Percentiles rank a stretch among this genome's conserved stretches.
These are phyloP conservation scores for Drosophila pachea DNA, from an alignment of 1,140 invertebrate genomes.

Conservation along the genomic window DNA sequence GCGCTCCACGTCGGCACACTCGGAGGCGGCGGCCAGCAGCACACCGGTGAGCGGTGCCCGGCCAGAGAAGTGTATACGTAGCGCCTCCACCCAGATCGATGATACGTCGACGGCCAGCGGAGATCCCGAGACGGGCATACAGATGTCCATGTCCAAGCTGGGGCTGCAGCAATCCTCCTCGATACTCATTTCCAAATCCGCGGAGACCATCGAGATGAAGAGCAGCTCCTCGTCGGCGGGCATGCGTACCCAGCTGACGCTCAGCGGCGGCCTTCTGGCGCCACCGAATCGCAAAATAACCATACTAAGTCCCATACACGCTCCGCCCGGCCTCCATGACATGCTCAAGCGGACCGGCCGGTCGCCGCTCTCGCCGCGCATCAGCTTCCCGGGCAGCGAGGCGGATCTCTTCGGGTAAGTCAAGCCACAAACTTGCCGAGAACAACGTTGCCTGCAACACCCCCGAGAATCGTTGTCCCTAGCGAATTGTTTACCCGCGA, in stretches of 20 bases:
- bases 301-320: slow-evolving; percentile 76
- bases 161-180: slow-evolving; percentile 76
- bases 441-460: no score
- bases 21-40: slow-evolving; percentile 66
- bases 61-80: slow-evolving; percentile 75
- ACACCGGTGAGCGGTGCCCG: slow-evolving; percentile 39
- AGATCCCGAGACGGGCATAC: slow-evolving; percentile 42
- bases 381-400: slow-evolving; percentile 77
- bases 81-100: slow-evolving; percentile 77
- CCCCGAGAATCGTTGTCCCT: no score
- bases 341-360: slow-evolving; percentile 71
- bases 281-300: slow-evolving; percentile 78
- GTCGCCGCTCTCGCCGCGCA: slow-evolving; percentile 74
- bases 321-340: slow-evolving; percentile 74
- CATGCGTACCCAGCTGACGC: slow-evolving; percentile 74
- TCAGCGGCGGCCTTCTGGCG: slow-evolving; percentile 74
- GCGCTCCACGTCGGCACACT: slow-evolving; percentile 77
- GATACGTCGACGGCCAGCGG: slow-evolving; percentile 45
- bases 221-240: slow-evolving; percentile 57
- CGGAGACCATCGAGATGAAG: slow-evolving; percentile 78
- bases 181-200: slow-evolving; percentile 77
- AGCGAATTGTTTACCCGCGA: no score
- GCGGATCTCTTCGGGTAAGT: slow-evolving; percentile 73
- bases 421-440: no score
- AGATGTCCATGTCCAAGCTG: slow-evolving; percentile 67